Base-by-base conservation (phyloP, 2,797 vertebrate genomes). In the Neosalanx taihuensis region DNA sequence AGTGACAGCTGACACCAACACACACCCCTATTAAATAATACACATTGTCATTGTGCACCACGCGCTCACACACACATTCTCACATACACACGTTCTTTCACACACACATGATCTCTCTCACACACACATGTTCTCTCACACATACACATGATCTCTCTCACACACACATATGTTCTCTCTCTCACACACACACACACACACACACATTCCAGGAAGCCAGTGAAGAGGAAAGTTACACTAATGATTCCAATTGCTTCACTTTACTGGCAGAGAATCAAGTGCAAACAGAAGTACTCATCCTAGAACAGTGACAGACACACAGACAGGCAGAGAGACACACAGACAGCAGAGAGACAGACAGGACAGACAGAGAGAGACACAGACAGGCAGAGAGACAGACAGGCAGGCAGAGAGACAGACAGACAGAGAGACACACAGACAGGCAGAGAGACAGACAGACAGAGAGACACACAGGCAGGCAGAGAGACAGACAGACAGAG, bases 1-100 rank as follows among this genome's bases (percentile, higher is more conserved):
- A 70, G 57, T 88, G 90, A 90, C 86, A 92, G 85, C 72, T 78
- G 90, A 91, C 87, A 90, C 88, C 78, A 78, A 78, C 76, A 53
- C 73, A 83, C 79, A 84, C 76, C 73, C 78, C 81, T 80, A 91
- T 91, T 88, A 92, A 92, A 90, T 88, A 92, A 76, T 92, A 90
- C 92, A 81, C 84, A 85, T 72, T 84, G 79, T 86, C 75, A 76
- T 75, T 81, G 81, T 75, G 76, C 72, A 70, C 31, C 76, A 68
- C 23, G 23, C 23, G 23, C 23, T 26, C 23, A 64, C 74, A 71
- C 51, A 12, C 30, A 69, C 53, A 69, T 37, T 20, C 18, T 17
- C 20, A 59, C 53, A 64, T 12, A 59, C 64, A 59, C 53, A 61
- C 71, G 26, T 35, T 35, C 33, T 35, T 6, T 35, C 4, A 15